phyloP scores from a whole-genome alignment of 2,113 vertebrate species.

The Cyanoliseus patagonus region DNA sequence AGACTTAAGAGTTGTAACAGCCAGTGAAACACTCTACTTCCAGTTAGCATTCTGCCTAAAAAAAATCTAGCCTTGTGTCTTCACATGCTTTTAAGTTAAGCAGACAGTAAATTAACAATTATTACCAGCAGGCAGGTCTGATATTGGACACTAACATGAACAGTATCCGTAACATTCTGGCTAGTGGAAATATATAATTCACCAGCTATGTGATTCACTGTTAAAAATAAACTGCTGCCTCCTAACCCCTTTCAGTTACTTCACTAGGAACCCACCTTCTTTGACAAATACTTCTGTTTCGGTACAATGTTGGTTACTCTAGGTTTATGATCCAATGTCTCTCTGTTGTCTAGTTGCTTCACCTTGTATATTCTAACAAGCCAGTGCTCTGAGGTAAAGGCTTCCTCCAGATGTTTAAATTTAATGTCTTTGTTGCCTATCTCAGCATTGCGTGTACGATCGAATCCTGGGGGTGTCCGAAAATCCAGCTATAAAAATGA shows the following conservation, averaged over 20 bases:
- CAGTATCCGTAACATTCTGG: slow-evolving; percentile 31
- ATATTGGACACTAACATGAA: slow-evolving; percentile 46
- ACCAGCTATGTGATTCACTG: slow-evolving; percentile 28
- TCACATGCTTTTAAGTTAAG: slow-evolving; percentile 66
- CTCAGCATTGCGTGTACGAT: slow-evolving; percentile 96
- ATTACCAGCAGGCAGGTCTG: slow-evolving; percentile 35
- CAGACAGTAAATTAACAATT: slow-evolving; percentile 52
- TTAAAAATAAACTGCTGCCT: slow-evolving; percentile 24
- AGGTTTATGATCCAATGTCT: slow-evolving; percentile 88
- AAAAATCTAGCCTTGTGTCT: slow-evolving; percentile 56
- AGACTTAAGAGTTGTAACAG: slow-evolving; percentile 54
- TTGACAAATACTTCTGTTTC: slow-evolving; percentile 96
- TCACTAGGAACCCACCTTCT: slow-evolving; percentile 85
- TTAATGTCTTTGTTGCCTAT: slow-evolving; percentile 98
- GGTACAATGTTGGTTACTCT: slow-evolving; percentile 87
- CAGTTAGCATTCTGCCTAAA: slow-evolving; percentile 62
- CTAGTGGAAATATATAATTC: slow-evolving; percentile 51
- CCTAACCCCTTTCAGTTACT: not conserved
- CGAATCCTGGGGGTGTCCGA: slow-evolving; percentile 94
- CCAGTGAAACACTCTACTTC: slow-evolving; percentile 50
- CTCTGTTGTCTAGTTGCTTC: slow-evolving; percentile 92
- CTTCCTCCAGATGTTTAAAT: slow-evolving; percentile 96
- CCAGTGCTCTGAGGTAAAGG: slow-evolving; percentile 98
- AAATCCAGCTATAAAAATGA: slow-evolving; percentile 88
- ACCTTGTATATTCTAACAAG: slow-evolving; percentile 98